Base-by-base conservation (phyloP, 2,888 invertebrate species). In the Thalpophila matura region DNA sequence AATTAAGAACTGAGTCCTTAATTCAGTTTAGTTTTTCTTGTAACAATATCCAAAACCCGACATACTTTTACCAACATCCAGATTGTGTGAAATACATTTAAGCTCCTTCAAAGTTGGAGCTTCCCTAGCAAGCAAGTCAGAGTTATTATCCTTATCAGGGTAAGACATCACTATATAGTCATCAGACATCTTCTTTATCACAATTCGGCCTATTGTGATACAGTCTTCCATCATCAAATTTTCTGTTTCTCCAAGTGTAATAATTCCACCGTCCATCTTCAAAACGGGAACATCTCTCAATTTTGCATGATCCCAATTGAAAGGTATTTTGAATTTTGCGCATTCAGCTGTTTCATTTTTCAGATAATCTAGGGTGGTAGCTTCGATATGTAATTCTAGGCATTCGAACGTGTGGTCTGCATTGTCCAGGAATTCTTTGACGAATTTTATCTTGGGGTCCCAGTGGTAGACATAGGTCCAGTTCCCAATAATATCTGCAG, bases 271-370 rank as follows among this genome's bases (percentile, higher is more conserved):
- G 0, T 61, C 29, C 1, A 51, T 51, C 7, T 12, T 20, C 12
- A 62, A 9, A 10, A 10, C 14, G 0, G 61, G 51, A 18, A 59
- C 26, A 12, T 57, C 42, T 3, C 16, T 55, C 16, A 76, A 12
- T 12, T 49, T 65, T 3, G 56, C 72, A 45, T 72, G 62, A 18
- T 45, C 40, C 72, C 76, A 76, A 6, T 51, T 43, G 47, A 76
- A 76, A 10, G 76, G 76, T 2, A 59, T 20, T 1, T 38, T 29
- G 6, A 38, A 0, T 2, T 60, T 14, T 0, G 38, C 22, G 10
- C 76, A 76, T 58, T 76, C 49, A 3, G 35, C 20, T 38, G 57
- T 5, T 9, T 53, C 65, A 0, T 37, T 5, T 24, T 55, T 51
- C 5, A 72, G n/a, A 0, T 43, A 35, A 3, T 60, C 62, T 6